Evolutionary conservation across 2,113 vertebrate genomes (phyloP), one percentile per base, ranked within the genome.

Genomic region (Tachuris rubrigastra): DNA sequence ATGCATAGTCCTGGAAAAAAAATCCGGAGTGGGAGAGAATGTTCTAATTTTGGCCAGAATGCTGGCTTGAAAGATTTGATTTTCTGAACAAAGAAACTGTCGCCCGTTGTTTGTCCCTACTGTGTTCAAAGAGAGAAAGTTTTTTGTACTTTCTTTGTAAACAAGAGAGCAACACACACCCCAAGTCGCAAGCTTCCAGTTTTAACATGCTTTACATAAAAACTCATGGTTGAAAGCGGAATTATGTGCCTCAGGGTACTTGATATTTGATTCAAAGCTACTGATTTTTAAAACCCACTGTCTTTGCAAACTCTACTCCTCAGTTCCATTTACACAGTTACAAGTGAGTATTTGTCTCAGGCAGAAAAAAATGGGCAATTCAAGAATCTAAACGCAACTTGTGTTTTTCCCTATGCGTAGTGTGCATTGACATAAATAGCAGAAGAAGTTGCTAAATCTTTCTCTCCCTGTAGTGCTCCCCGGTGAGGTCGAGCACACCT

Each of bases 51-150:
- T 94, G 80, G 41, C 84, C 52, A 81, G 80, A 91, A 91, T 79
- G 42, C 18, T 94, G 65, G 47, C 87, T 87, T 71, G 49, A 89
- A 85, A 52, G 50, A 59, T 81, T 66, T 79, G 12, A 52, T 89
- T 94, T 92, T 95, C 77, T 65, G 62, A 96, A 91, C 89, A 95
- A 95, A 90, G 93, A 89, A 95, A 85, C n/a, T 53, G 14, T 80
- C 80, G 84, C 69, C 73, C 79, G 41, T 90, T 94, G 39, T 87
- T 94, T 89, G 65, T 87, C 53, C 23, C 44, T 58, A 33, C 78
- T 76, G 23, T 78, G 77, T 87, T 87, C 56, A 68, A 67, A 74
- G 60, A 82, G 44, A 87, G 33, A 82, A 62, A 78, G 87, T 89
- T 95, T 46, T 85, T 35, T 81, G 73, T 78, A 80, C 25, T 77